Conservation (phyloP, 2,113 vertebrate species). For the Plecotus auritus region DNA sequence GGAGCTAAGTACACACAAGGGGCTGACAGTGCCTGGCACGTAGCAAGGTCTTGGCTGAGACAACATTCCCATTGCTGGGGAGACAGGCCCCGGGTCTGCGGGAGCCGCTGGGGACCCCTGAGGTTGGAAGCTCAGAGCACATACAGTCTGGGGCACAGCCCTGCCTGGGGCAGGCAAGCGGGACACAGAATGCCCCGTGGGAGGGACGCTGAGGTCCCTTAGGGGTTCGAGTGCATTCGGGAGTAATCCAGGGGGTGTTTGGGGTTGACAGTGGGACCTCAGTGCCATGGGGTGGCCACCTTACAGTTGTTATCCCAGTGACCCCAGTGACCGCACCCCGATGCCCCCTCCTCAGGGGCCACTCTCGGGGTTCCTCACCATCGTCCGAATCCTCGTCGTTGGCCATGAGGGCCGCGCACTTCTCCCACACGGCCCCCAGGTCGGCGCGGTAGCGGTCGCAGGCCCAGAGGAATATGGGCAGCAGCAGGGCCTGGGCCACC, state of each 20-base stretch:
- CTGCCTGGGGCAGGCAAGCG: not conserved
- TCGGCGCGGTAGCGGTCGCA: constrained; percentile 93
- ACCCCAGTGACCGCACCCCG: not conserved
- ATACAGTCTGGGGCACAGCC: not conserved
- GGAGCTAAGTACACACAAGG: not conserved
- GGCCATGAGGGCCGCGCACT: constrained; percentile 92
- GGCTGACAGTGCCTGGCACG: not conserved
- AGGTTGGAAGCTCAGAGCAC: not conserved
- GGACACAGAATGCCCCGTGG: not conserved
- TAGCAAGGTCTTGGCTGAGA: too few relatives aligned
- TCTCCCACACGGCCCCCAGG: constrained; percentile 90
- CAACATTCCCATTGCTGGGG: rapidly evolving
- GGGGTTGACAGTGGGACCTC: not conserved
- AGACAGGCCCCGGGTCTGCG: not conserved
- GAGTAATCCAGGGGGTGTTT: not conserved
- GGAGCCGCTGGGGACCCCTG: not conserved
- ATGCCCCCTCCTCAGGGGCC: not conserved
- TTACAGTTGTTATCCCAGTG: not conserved
- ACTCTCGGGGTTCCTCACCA: constrained; percentile 77
- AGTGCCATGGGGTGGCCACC: not conserved
- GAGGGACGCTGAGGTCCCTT: not conserved
- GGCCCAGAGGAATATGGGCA: constrained; percentile 92
- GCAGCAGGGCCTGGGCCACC: constrained; percentile 90
- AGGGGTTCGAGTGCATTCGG: not conserved
- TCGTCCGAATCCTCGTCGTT: constrained; percentile 86